Evolutionary conservation across 2,888 invertebrate species (phyloP).

Genomic region (Eupeodes latifasciatus): DNA sequence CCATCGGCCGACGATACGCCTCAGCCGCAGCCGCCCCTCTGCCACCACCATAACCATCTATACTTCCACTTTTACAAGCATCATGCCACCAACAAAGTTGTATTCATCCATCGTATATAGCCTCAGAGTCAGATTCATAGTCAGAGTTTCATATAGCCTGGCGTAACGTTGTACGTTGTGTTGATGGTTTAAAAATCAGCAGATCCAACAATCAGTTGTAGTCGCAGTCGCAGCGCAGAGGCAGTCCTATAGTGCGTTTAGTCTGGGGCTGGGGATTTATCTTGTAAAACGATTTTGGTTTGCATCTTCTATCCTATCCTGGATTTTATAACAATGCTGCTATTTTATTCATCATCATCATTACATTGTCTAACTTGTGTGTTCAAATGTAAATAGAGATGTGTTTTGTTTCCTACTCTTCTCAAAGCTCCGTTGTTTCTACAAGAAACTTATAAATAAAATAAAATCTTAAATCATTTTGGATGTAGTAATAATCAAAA

Average conservation of each 20-base stretch:
- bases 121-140: neutral
- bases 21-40: slow-evolving; percentile 63
- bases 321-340: slow-evolving; percentile 24
- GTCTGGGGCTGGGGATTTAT: slow-evolving; percentile 58
- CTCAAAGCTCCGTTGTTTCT: too few species aligned
- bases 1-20: slow-evolving; percentile 76
- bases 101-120: slow-evolving; percentile 23
- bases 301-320: slow-evolving; percentile 2
- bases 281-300: slow-evolving; percentile 42
- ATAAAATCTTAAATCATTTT: too few species aligned
- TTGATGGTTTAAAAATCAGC: slow-evolving; percentile 55
- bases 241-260: slow-evolving; percentile 41
- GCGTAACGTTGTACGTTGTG: neutral
- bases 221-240: neutral
- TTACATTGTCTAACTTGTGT: slow-evolving; percentile 28
- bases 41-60: neutral
- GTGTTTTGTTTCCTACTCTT: neutral
- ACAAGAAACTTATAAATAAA: neutral
- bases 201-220: neutral
- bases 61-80: slow-evolving; percentile 3
- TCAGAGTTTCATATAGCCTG: slow-evolving; percentile 5
- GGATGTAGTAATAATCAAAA: too few species aligned
- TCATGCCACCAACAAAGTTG: slow-evolving; percentile 35
- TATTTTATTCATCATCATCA: slow-evolving; percentile 36
- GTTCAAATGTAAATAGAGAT: slow-evolving; percentile 6